Conservation (phyloP, 1,140 invertebrate genomes). For the Cepaea nemoralis region DNA sequence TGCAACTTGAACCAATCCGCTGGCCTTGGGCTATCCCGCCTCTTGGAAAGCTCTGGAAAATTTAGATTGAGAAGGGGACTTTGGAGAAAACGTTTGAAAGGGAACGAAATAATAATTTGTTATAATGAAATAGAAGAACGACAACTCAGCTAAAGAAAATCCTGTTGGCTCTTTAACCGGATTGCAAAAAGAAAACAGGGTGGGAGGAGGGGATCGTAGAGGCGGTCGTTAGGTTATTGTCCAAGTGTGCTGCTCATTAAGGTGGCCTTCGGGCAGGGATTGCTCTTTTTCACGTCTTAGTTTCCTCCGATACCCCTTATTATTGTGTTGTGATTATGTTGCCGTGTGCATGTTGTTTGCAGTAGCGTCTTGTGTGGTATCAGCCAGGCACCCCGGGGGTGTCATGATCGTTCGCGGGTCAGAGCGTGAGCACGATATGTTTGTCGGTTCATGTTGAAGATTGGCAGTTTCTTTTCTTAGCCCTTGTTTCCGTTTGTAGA, state of each 20-base stretch:
- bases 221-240: background rate
- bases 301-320: background rate
- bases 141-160: background rate
- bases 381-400: too few relatives aligned
- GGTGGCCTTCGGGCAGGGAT: background rate
- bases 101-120: background rate
- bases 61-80: background rate
- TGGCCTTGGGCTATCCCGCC: background rate
- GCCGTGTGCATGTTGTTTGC: background rate
- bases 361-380: background rate
- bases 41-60: slow-evolving; percentile 5
- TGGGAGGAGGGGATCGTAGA: too few relatives aligned
- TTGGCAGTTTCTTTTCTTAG: too few relatives aligned
- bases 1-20: background rate
- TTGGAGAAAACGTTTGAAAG: background rate
- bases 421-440: too few relatives aligned
- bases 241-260: background rate
- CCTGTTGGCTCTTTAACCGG: background rate
- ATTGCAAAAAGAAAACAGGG: background rate
- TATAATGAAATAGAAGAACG: background rate
- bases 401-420: too few relatives aligned
- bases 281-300: background rate
- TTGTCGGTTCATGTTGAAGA: too few relatives aligned
- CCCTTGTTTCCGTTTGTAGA: too few relatives aligned
- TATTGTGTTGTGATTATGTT: background rate